Conservation (phyloP, 2,113 vertebrate species). For the Xiphophorus maculatus region DNA sequence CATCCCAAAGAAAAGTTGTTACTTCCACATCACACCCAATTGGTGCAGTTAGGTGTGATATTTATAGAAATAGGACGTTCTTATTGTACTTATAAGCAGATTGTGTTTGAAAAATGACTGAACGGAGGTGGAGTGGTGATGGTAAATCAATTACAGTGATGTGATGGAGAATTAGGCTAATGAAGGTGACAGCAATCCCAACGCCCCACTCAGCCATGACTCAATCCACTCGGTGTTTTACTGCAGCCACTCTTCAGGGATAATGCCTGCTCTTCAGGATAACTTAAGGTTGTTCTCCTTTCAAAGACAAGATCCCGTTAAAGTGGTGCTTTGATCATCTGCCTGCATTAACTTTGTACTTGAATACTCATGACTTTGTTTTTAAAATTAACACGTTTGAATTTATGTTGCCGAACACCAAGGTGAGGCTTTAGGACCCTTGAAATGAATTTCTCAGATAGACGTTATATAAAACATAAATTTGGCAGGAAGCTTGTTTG, state of each 20-base stretch:
- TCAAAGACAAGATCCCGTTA: too few relatives aligned
- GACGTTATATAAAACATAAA: neutral
- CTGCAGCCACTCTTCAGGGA: constrained; percentile 8
- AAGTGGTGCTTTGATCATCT: neutral
- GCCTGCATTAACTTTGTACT: neutral
- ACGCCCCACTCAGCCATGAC: constrained; percentile 50
- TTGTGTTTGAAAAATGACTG: constrained; percentile 38
- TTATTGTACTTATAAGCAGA: constrained; percentile 10
- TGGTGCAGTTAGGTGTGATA: constrained; percentile 14
- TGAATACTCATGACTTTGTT: neutral
- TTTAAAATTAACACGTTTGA: neutral
- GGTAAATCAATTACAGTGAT: constrained; percentile 71
- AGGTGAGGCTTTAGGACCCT: neutral
- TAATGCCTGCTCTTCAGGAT: neutral
- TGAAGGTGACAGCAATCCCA: constrained; percentile 55
- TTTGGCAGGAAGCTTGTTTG: neutral
- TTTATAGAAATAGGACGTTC: constrained; percentile 16
- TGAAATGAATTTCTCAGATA: neutral
- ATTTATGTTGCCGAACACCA: neutral
- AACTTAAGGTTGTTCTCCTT: neutral
- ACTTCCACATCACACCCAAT: neutral
- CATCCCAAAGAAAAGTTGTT: constrained; percentile 19
- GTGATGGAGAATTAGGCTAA: constrained; percentile 54
- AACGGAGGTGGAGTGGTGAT: constrained; percentile 48
- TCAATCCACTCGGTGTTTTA: constrained; percentile 29